These are phyloP conservation scores for Urocolius indicus DNA, from an alignment of 2,113 vertebrate genomes.

Conservation along the genomic window DNA sequence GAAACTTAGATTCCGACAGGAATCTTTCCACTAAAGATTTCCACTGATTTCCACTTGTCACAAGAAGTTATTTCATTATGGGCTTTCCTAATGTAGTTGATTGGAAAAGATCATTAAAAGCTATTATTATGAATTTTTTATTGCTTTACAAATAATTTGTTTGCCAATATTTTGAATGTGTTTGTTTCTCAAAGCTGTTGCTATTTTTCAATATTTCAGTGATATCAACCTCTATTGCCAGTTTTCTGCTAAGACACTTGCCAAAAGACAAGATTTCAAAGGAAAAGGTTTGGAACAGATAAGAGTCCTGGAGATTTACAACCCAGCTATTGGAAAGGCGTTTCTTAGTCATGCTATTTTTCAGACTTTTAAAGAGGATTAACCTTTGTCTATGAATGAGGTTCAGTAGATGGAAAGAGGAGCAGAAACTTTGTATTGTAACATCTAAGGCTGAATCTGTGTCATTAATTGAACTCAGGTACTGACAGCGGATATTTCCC, in stretches of 20 bases:
- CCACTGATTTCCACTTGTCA: neutral
- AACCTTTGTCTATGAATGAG: neutral
- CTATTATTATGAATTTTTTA: neutral
- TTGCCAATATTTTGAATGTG: neutral
- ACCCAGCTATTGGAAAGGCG: neutral
- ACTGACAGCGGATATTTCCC: neutral
- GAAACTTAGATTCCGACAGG: neutral
- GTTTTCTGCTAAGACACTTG: neutral
- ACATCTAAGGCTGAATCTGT: neutral
- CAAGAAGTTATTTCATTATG: neutral
- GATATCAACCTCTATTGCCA: neutral
- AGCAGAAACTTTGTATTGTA: neutral
- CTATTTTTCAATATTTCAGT: neutral
- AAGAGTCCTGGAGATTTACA: neutral
- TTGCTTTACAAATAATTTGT: neutral
- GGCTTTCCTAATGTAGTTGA: neutral
- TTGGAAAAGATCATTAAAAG: neutral
- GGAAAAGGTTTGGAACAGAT: neutral
- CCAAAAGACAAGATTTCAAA: conserved; percentile 3
- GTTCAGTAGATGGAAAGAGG: neutral
- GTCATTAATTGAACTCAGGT: neutral
- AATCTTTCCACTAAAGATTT: neutral
- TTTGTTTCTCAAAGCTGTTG: neutral
- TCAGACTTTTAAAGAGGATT: conserved; percentile 19
- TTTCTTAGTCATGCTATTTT: neutral